Percentiles rank a stretch among this genome's conserved stretches.
Conservation (phyloP, 2,888 invertebrate species). For the Minunthozetes semirufus region DNA sequence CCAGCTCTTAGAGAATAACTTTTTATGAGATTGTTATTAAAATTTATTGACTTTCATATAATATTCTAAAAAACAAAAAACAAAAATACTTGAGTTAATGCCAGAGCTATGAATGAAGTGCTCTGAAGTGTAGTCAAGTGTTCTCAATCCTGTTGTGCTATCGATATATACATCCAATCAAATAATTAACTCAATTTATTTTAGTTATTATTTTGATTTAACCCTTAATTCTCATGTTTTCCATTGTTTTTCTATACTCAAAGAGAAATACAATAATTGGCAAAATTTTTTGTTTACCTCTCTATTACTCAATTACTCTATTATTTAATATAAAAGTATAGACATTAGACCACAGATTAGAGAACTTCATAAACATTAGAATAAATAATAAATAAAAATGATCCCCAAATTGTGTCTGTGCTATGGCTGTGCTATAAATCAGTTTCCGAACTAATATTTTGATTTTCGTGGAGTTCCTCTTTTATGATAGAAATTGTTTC, state of each 20-base stretch:
- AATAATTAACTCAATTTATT: neutral
- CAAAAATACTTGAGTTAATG: neutral
- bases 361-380: neutral
- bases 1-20: neutral
- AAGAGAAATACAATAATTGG: too few relatives aligned
- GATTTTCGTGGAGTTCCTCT: neutral
- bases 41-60: slow-evolving; percentile 7
- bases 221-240: too few relatives aligned
- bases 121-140: neutral
- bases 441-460: neutral
- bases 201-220: neutral
- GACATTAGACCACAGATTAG: neutral
- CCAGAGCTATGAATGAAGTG: neutral
- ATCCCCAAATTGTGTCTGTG: neutral
- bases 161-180: neutral
- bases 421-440: neutral
- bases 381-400: slow-evolving; percentile 13
- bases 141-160: neutral
- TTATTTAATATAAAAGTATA: neutral
- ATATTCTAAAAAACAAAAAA: neutral
- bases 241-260: too few relatives aligned
- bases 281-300: too few relatives aligned
- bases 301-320: too few relatives aligned
- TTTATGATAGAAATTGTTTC: neutral
- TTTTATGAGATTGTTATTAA: slow-evolving; percentile 10